Evolutionary conservation across 1,140 invertebrate genomes (phyloP).

Genomic region (Caenorhabditis latens): DNA sequence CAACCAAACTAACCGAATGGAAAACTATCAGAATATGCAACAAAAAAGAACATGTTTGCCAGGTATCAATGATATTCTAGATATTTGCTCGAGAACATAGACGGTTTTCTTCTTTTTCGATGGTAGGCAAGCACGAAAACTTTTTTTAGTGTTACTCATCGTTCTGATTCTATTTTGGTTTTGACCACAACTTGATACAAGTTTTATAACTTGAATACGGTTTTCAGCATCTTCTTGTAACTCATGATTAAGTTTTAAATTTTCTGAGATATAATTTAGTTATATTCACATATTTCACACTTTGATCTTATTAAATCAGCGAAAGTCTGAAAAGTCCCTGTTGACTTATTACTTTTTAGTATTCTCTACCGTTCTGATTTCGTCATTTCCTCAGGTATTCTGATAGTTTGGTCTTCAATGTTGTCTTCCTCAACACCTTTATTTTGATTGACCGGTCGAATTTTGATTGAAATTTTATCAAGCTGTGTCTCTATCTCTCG

Average conservation of each 20-base stretch:
- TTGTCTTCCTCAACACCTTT: neutral
- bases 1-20: neutral
- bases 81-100: neutral
- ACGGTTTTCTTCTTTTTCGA: neutral
- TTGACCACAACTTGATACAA: neutral
- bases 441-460: conserved; percentile 31
- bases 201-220: no score
- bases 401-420: neutral
- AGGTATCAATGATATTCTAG: neutral
- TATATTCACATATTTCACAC: no score
- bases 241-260: no score
- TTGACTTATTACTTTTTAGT: no score
- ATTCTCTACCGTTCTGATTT: no score
- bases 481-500: neutral
- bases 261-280: no score
- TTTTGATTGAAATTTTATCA: conserved; percentile 44
- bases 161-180: neutral
- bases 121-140: neutral
- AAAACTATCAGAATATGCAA: conserved; percentile 1
- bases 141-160: conserved; percentile 1
- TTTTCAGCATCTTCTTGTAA: no score
- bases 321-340: no score
- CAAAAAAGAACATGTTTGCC: conserved; percentile 13
- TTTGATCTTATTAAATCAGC: no score
- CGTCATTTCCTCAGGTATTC: no score